Percentiles rank a stretch among this genome's conserved stretches.
These are phyloP conservation scores for Sebastolobus altivelis DNA, from an alignment of 2,797 vertebrate genomes.

Conservation along the genomic window DNA sequence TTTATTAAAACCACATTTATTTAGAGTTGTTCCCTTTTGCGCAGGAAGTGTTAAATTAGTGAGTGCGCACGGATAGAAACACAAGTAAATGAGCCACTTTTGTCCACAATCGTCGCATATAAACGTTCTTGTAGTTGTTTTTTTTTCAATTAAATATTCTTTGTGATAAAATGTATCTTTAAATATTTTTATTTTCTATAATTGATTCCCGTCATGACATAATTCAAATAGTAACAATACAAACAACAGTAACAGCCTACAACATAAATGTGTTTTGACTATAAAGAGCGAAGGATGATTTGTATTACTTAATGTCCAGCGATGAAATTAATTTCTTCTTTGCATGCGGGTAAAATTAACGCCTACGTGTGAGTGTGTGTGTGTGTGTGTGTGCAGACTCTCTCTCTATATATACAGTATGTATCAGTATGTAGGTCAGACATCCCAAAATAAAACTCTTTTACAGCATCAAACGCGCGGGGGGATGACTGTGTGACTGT, in stretches of 20 bases:
- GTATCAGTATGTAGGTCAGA: conserved; percentile 5
- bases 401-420: too few relatives aligned
- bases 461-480: conserved; percentile 2
- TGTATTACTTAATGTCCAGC: too few relatives aligned
- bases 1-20: background rate
- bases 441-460: conserved; percentile 19
- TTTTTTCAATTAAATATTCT: too few relatives aligned
- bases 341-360: background rate
- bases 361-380: background rate
- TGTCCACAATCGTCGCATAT: background rate
- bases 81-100: background rate
- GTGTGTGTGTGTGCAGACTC: background rate
- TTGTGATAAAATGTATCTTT: too few relatives aligned
- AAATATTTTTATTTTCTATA: too few relatives aligned
- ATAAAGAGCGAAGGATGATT: too few relatives aligned
- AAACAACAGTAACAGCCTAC: too few relatives aligned
- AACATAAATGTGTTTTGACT: too few relatives aligned
- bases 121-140: too few relatives aligned
- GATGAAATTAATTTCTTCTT: background rate
- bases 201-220: too few relatives aligned
- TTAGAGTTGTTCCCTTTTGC: background rate
- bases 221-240: too few relatives aligned
- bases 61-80: background rate
- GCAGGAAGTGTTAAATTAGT: background rate
- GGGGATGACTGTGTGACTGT: background rate